Evolutionary conservation across 2,797 vertebrate species (phyloP).

Genomic region (Sebastes nivosus): DNA sequence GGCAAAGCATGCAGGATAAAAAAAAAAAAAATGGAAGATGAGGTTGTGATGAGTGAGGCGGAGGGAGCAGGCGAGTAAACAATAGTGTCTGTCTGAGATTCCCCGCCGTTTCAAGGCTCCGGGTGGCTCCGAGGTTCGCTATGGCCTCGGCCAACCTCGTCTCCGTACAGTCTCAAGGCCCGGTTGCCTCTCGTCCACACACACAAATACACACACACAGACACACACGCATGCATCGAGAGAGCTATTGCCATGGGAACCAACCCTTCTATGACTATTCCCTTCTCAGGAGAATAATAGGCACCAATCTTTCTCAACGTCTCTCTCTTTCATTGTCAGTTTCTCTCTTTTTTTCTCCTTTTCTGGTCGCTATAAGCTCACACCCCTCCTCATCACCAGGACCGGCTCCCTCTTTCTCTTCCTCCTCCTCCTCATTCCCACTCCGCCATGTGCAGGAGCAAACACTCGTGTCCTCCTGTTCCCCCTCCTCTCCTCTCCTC

Average conservation of each 20-base stretch:
- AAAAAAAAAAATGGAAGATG: background rate
- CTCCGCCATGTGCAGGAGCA: slow-evolving; percentile 27
- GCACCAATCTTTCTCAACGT: slow-evolving; percentile 76
- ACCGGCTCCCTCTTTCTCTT: background rate
- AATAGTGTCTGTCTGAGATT: slow-evolving; percentile 47
- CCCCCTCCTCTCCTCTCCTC: background rate
- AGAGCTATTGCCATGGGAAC: slow-evolving; percentile 87
- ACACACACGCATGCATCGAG: slow-evolving; percentile 42
- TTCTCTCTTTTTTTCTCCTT: slow-evolving; percentile 36
- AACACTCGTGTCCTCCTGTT: slow-evolving; percentile 17
- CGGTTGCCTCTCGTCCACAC: slow-evolving; percentile 14
- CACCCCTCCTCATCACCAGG: slow-evolving; percentile 26
- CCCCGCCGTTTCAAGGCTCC: slow-evolving; percentile 51
- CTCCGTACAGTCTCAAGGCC: slow-evolving; percentile 61
- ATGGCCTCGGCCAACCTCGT: slow-evolving; percentile 53
- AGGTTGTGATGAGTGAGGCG: slow-evolving; percentile 13
- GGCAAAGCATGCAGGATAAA: background rate
- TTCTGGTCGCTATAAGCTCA: slow-evolving; percentile 23
- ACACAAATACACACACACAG: slow-evolving; percentile 25
- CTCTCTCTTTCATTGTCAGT: slow-evolving; percentile 59
- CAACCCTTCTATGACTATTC: slow-evolving; percentile 79
- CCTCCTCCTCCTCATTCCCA: background rate
- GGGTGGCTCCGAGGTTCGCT: slow-evolving; percentile 10
- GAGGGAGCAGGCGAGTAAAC: slow-evolving; percentile 36
- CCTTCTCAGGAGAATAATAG: slow-evolving; percentile 82